phyloP scores from a whole-genome alignment of 1,140 invertebrate species.

The Homarus americanus region DNA sequence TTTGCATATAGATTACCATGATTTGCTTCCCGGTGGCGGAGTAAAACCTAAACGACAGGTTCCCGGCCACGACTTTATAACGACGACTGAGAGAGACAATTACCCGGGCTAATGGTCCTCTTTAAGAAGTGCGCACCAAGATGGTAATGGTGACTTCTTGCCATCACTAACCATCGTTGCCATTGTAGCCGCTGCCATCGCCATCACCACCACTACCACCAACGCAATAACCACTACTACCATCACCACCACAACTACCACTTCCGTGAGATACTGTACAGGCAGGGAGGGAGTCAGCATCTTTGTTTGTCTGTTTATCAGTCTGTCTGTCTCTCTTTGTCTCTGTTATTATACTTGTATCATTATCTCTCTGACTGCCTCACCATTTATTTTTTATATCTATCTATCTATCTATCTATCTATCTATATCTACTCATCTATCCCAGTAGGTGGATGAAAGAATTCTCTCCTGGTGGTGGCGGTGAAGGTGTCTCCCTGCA shows the following conservation, averaged over 20 bases:
- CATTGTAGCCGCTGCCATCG: not conserved
- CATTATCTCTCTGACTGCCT: slow-evolving; percentile 1
- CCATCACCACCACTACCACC: not conserved
- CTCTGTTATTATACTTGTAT: not conserved
- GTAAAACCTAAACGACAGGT: not conserved
- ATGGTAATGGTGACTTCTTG: not conserved
- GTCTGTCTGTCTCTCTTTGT: not conserved
- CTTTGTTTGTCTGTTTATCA: not conserved
- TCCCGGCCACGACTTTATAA: not conserved
- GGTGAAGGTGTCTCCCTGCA: too few relatives aligned
- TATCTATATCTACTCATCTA: too few relatives aligned
- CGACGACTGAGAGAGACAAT: slow-evolving; percentile 9
- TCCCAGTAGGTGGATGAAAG: too few relatives aligned
- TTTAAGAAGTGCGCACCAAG: not conserved
- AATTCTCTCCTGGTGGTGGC: too few relatives aligned
- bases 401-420: not conserved
- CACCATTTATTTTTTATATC: too few relatives aligned
- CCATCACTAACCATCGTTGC: not conserved
- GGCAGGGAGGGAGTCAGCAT: too few relatives aligned
- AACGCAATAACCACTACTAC: not conserved
- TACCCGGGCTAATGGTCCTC: not conserved
- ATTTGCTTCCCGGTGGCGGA: not conserved
- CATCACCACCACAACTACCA: not conserved
- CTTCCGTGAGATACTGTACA: too few relatives aligned
- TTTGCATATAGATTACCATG: slow-evolving; percentile 8